Evolutionary conservation across 2,113 vertebrate genomes (phyloP).

Genomic region (Pyrgilauda ruficollis): DNA sequence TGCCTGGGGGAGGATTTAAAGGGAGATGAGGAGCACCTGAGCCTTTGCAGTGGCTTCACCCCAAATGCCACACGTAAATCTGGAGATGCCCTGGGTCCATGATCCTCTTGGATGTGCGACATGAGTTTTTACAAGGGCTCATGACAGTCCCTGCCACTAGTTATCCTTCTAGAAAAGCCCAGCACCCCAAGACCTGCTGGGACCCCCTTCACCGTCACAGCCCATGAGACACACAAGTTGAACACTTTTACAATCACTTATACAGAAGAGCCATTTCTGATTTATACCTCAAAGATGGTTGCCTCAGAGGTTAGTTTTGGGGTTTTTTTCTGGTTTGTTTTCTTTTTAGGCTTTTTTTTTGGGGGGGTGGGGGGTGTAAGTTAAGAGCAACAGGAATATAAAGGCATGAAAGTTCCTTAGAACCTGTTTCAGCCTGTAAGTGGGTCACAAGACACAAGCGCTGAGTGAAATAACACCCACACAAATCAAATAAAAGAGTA

Average conservation of each 20-base stretch:
- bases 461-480: slow-evolving; percentile 55
- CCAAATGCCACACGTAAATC: neutral
- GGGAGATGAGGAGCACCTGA: neutral
- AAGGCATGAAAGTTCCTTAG: neutral
- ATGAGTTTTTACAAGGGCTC: neutral
- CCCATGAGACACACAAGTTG: neutral
- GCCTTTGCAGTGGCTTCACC: neutral
- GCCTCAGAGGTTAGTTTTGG: neutral
- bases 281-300: neutral
- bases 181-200: neutral
- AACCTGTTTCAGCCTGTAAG: slow-evolving; percentile 52
- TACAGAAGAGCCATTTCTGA: neutral
- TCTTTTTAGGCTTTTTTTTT: neutral
- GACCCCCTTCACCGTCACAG: neutral
- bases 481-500: slow-evolving; percentile 37
- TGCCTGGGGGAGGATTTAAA: neutral
- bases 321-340: neutral
- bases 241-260: neutral
- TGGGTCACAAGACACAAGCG: slow-evolving; percentile 24
- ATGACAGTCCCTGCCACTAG: rapidly evolving
- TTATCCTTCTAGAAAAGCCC: neutral
- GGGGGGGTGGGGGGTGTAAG: neutral
- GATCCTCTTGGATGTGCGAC: neutral
- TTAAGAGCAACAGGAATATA: neutral
- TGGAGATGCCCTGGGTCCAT: rapidly evolving